These are phyloP conservation scores for Dendroctonus ponderosae DNA, from an alignment of 1,140 invertebrate species.

Conservation along the genomic window DNA sequence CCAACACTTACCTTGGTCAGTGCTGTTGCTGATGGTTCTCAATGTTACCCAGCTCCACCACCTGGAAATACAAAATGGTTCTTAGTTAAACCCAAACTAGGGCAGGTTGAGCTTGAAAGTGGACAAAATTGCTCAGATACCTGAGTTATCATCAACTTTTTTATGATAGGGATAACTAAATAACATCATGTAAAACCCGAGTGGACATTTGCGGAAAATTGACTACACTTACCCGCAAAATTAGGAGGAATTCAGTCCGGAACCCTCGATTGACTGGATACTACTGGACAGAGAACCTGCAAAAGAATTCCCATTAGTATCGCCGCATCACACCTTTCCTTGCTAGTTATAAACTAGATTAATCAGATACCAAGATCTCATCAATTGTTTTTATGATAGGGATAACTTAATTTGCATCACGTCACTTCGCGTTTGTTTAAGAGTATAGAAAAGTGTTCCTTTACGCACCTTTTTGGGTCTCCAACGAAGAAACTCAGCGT, in stretches of 20 bases:
- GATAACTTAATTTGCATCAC: neutral
- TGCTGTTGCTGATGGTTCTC: no score
- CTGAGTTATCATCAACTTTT: conserved; percentile 13
- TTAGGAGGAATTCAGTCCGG: neutral
- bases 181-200: conserved; percentile 5
- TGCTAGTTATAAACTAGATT: neutral
- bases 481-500: no score
- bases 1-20: neutral
- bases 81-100: neutral
- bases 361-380: neutral
- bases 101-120: neutral
- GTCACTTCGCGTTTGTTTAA: neutral
- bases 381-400: neutral
- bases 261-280: neutral
- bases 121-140: neutral
- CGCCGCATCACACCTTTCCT: neutral
- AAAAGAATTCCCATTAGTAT: neutral
- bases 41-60: neutral
- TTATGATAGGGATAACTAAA: conserved; percentile 15
- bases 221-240: neutral
- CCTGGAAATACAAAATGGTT: neutral
- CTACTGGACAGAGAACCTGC: neutral
- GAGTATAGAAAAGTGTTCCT: neutral
- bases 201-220: neutral
- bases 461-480: neutral